Evolutionary conservation across 2,113 vertebrate species (phyloP), one percentile per base, ranked within the genome.

Genomic region (Pungitius pungitius): DNA sequence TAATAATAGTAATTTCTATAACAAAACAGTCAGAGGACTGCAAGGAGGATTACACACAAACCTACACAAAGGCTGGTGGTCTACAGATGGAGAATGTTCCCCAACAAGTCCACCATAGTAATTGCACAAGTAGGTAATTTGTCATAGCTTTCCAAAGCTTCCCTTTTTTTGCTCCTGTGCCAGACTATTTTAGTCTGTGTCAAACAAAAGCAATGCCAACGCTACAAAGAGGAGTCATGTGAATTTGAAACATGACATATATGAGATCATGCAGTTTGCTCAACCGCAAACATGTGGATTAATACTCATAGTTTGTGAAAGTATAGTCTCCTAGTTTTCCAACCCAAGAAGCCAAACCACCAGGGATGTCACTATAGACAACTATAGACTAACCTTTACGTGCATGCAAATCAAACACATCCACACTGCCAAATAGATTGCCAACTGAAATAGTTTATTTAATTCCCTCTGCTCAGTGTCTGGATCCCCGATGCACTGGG

Each of bases 371-470:
- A 60, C 59, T 2, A 7, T 24, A 13, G 24, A 66, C 39, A 51
- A 58, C 51, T 37, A 52, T 56, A 54, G 26, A 39, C 35, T 79
- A 70, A 79, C 67, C 60, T 82, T 80, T 76, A 30, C 60, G 52
- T 55, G 40, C 26, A 61, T 77, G 62, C 33, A 78, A 72, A 65
- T 77, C 81, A 78, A 78, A 75, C 68, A 61, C 26, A 61, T 49
- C 62, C 77, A 66, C 51, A 27, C 3, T 64, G 55, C 68, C 87
- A 85, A 83, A 81, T 84, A 84, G 67, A 78, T 64, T 75, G 72
- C 63, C 63, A 69, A 15, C 20, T 54, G 37, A 69, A 69, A 78
- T 8, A 59, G 63, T 72, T 40, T 73, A 26, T 0, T 14, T 58
- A 35, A 20, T 75, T 65, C n/a, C n/a, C n/a, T n/a, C n/a, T 87